Evolutionary conservation across 2,113 vertebrate species (phyloP).

Genomic region (Dasypus novemcinctus): DNA sequence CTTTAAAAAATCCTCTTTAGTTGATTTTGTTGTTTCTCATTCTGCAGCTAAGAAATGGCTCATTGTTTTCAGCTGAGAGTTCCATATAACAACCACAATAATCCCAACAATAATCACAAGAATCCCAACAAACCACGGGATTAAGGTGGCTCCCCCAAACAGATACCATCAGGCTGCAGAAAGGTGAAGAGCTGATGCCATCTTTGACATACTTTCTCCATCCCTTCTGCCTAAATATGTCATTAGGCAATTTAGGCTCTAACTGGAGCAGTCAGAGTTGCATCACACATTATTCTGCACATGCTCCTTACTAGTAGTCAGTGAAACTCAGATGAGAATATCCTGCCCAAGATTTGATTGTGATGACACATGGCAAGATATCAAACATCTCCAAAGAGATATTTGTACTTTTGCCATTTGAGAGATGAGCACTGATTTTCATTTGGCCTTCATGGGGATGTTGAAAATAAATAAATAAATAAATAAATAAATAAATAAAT

Average conservation of each 20-base stretch:
- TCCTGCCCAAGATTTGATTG: conserved; percentile 29
- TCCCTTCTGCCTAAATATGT: neutral
- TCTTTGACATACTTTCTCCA: neutral
- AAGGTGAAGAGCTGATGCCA: neutral
- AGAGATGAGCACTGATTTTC: conserved; percentile 60
- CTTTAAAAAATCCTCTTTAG: conserved; percentile 36
- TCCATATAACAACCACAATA: neutral
- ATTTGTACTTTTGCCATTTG: conserved; percentile 52
- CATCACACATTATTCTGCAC: conserved; percentile 61
- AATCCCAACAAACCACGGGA: neutral
- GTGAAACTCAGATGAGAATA: conserved; percentile 48
- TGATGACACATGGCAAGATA: conserved; percentile 51
- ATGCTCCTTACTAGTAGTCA: conserved; percentile 60
- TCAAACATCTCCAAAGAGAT: conserved; percentile 48
- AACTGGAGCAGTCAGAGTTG: neutral
- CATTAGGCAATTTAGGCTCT: neutral
- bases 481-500: neutral
- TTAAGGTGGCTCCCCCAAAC: neutral
- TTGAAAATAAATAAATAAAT: neutral
- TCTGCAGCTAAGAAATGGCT: conserved; percentile 11
- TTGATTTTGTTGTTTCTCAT: conserved; percentile 46
- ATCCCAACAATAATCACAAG: neutral
- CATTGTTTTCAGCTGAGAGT: conserved; percentile 22
- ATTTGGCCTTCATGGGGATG: conserved; percentile 32
- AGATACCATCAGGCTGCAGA: neutral